phyloP scores from a whole-genome alignment of 1,140 invertebrate genomes.

The Cyphomyrmex costatus region DNA sequence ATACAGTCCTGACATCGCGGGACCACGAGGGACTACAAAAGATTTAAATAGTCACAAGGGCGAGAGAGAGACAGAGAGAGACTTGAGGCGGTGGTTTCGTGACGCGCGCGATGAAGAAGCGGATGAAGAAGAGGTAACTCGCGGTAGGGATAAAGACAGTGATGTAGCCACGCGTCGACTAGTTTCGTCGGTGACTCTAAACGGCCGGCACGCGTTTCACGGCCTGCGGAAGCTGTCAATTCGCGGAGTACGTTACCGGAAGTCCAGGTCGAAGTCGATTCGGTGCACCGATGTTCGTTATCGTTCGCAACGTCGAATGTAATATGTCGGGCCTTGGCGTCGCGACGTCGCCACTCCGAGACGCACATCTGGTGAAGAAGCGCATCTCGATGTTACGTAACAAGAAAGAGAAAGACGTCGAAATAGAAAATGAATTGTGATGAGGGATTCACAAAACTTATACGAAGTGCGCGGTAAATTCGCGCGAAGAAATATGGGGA shows the following conservation, averaged over 20 bases:
- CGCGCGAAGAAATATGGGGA: not conserved
- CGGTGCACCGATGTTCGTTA: not conserved
- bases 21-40: slow-evolving; percentile 74
- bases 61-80: slow-evolving; percentile 33
- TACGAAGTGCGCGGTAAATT: slow-evolving; percentile 13
- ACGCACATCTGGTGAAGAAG: slow-evolving; percentile 31
- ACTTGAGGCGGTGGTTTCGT: slow-evolving; percentile 44
- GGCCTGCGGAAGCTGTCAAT: slow-evolving; percentile 54
- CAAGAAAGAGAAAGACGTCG: slow-evolving; percentile 47
- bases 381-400: slow-evolving; percentile 48
- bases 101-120: slow-evolving; percentile 72
- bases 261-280: not conserved
- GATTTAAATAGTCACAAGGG: slow-evolving; percentile 82
- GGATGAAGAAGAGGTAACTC: slow-evolving; percentile 63
- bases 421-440: slow-evolving; percentile 23
- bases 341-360: slow-evolving; percentile 24
- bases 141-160: slow-evolving; percentile 76
- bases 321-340: slow-evolving; percentile 9
- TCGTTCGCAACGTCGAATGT: not conserved
- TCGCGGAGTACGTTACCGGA: not conserved
- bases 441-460: not conserved
- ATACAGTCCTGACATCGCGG: slow-evolving; percentile 32
- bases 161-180: slow-evolving; percentile 73
- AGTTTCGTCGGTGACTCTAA: slow-evolving; percentile 79
- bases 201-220: slow-evolving; percentile 73